A percentile compares a stretch with the other conserved stretches of the same genome.
These are phyloP conservation scores for Punctoribates punctum DNA, from an alignment of 2,888 invertebrate genomes.

Conservation along the genomic window DNA sequence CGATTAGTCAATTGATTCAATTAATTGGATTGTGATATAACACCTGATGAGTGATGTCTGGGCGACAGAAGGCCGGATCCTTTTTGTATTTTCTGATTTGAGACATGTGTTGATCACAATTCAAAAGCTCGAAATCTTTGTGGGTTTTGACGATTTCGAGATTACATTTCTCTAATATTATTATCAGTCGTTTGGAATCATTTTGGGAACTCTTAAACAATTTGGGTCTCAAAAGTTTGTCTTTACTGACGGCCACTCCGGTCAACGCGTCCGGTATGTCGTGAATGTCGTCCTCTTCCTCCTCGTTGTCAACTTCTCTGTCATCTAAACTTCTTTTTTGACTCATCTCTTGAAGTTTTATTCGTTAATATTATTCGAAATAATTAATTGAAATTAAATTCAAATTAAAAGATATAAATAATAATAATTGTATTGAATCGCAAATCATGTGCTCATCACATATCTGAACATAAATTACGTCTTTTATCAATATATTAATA, in stretches of 20 bases:
- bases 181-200: slow-evolving; percentile 71
- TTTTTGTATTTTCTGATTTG: slow-evolving; percentile 80
- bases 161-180: slow-evolving; percentile 89
- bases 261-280: slow-evolving; percentile 40
- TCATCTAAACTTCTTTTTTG: neutral
- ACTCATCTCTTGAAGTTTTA: neutral
- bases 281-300: slow-evolving; percentile 12
- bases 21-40: neutral
- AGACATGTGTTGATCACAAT: slow-evolving; percentile 85
- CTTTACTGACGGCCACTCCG: slow-evolving; percentile 16
- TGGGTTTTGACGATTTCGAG: slow-evolving; percentile 90
- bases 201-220: slow-evolving; percentile 42
- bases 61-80: slow-evolving; percentile 82
- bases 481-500: neutral
- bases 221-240: slow-evolving; percentile 39
- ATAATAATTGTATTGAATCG: neutral
- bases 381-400: neutral
- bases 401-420: neutral
- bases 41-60: slow-evolving; percentile 92
- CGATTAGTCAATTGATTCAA: neutral
- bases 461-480: neutral
- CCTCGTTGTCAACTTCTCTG: slow-evolving; percentile 8
- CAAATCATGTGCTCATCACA: slow-evolving; percentile 5
- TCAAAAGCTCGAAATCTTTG: slow-evolving; percentile 80
- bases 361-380: too few species aligned